These are phyloP conservation scores for Drusus annulatus DNA, from an alignment of 1,140 invertebrate species.

Conservation along the genomic window DNA sequence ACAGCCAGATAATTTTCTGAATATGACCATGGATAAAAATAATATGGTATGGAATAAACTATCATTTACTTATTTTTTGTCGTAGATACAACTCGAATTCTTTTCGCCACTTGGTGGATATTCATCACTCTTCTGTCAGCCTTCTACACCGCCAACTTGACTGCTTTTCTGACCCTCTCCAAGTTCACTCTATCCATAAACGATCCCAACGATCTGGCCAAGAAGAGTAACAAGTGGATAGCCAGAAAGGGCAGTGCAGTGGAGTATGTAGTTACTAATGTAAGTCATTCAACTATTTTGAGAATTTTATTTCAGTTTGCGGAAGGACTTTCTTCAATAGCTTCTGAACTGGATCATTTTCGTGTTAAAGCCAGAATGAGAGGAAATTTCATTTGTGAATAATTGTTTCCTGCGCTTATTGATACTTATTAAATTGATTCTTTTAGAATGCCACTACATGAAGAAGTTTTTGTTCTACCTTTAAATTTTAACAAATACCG, in stretches of 20 bases:
- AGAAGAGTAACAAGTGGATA: conserved; percentile 79
- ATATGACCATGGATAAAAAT: too few relatives aligned
- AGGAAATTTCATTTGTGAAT: too few relatives aligned
- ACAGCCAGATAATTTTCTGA: too few relatives aligned
- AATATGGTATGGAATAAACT: too few relatives aligned
- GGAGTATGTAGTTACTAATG: conserved; percentile 76
- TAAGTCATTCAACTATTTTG: conserved; percentile 64
- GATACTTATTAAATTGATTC: too few relatives aligned
- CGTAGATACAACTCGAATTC: conserved; percentile 84
- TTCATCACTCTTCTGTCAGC: conserved; percentile 90
- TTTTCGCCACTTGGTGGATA: conserved; percentile 94
- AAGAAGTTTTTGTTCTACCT: too few relatives aligned
- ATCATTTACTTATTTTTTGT: conserved; percentile 41
- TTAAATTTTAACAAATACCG: too few relatives aligned
- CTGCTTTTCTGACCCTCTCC: conserved; percentile 89
- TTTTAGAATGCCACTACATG: too few relatives aligned
- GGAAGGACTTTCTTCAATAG: too few relatives aligned
- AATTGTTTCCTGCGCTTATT: too few relatives aligned
- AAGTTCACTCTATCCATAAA: conserved; percentile 85
- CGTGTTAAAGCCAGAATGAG: too few relatives aligned
- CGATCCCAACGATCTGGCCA: conserved; percentile 78
- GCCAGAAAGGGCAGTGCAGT: conserved; percentile 77
- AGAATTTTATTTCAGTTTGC: not conserved
- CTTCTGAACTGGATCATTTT: too few relatives aligned
- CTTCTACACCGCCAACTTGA: conserved; percentile 94